A percentile compares a stretch with the other conserved stretches of the same genome.
Evolutionary conservation across 2,797 vertebrate genomes (phyloP).

Genomic region (Eutrigla gurnardus): DNA sequence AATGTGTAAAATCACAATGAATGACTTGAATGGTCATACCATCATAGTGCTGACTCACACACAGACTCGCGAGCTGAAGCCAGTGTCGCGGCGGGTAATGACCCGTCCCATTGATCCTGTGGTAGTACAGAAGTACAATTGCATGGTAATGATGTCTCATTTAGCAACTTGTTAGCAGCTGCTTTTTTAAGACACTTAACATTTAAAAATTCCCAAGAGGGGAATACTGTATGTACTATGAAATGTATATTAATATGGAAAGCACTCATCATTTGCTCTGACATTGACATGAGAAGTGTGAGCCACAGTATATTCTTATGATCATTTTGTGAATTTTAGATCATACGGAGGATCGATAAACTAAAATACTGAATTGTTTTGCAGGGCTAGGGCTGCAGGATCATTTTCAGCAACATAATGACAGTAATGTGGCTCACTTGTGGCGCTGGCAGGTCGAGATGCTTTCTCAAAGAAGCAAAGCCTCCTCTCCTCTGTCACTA

Average conservation of each 20-base stretch:
- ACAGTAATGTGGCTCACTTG: slow-evolving; percentile 44
- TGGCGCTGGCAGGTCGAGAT: slow-evolving; percentile 43
- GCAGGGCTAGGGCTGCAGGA: too few relatives aligned
- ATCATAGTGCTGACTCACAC: too few relatives aligned
- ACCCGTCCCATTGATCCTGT: not conserved
- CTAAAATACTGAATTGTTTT: not conserved
- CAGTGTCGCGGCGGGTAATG: too few relatives aligned
- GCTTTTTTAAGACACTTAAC: too few relatives aligned
- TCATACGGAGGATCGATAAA: not conserved
- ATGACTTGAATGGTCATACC: not conserved
- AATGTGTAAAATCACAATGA: not conserved
- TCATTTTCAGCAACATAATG: slow-evolving; percentile 33
- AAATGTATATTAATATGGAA: too few relatives aligned
- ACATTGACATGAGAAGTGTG: not conserved
- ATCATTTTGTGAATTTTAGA: not conserved
- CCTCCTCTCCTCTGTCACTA: slow-evolving; percentile 37
- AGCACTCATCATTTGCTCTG: not conserved
- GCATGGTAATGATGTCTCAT: too few relatives aligned
- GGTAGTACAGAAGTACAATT: too few relatives aligned
- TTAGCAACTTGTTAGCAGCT: too few relatives aligned
- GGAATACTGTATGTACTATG: too few relatives aligned
- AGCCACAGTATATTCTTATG: not conserved
- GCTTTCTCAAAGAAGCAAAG: slow-evolving; percentile 67
- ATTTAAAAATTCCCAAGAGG: too few relatives aligned
- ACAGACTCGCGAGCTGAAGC: too few relatives aligned